These are phyloP conservation scores for Chloroceryle amazona DNA, from an alignment of 2,797 vertebrate genomes.

Conservation along the genomic window DNA sequence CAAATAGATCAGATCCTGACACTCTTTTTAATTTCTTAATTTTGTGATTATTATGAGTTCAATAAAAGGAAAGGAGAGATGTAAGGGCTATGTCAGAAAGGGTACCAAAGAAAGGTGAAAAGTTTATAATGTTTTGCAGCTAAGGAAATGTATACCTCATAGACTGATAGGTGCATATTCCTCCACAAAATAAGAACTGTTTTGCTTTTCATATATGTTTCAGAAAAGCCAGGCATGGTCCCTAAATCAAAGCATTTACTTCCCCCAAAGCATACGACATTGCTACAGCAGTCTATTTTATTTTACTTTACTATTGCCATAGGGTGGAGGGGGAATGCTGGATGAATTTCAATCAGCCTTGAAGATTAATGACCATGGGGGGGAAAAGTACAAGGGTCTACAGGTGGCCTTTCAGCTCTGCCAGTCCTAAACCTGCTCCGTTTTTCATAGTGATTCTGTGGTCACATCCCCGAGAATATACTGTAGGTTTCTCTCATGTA, in stretches of 20 bases:
- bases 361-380: accelerated
- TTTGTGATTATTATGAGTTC: not conserved
- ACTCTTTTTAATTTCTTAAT: not conserved
- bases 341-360: not conserved
- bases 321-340: not conserved
- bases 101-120: not conserved
- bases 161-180: not conserved
- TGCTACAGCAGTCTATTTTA: not conserved
- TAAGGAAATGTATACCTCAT: constrained; percentile 3
- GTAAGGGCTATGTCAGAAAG: not conserved
- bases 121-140: not conserved
- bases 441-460: not conserved
- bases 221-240: not conserved
- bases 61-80: not conserved
- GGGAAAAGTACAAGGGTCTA: not conserved
- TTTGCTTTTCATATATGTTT: not conserved
- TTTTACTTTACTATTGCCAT: not conserved
- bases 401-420: not conserved
- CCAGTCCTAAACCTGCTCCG: not conserved
- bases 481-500: not conserved
- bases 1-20: not conserved
- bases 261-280: not conserved
- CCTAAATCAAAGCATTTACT: not conserved
- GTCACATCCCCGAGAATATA: not conserved
- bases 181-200: not conserved